phyloP scores from a whole-genome alignment of 2,888 invertebrate species.

The Miltochrista miniata region DNA sequence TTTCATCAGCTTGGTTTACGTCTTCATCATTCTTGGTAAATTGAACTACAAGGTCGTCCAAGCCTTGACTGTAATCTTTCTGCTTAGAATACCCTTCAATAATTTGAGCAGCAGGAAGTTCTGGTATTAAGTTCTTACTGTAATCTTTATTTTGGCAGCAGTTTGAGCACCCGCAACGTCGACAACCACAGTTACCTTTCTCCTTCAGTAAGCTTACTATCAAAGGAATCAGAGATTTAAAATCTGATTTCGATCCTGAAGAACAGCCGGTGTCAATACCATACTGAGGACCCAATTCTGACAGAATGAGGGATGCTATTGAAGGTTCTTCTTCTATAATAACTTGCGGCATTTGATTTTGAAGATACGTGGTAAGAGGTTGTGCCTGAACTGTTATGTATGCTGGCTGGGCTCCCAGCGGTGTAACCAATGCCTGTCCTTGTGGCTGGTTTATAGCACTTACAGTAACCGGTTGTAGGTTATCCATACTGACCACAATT shows the following conservation, averaged over 20 bases:
- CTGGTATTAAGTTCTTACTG: constrained; percentile 18
- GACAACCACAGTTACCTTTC: constrained; percentile 48
- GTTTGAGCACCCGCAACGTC: constrained; percentile 43
- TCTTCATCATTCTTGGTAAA: constrained; percentile 5
- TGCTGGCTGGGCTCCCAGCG: constrained; percentile 32
- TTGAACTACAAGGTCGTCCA: constrained; percentile 1
- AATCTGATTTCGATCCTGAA: constrained; percentile 46
- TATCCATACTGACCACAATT: constrained; percentile 6
- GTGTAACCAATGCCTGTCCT: constrained; percentile 22
- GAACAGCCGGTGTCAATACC: constrained; percentile 24
- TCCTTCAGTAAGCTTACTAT: constrained; percentile 66
- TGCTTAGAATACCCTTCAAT: constrained; percentile 51
- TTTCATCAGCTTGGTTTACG: constrained; percentile 14
- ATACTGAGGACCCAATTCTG: constrained; percentile 34
- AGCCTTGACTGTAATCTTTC: constrained; percentile 39
- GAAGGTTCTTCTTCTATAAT: constrained; percentile 32
- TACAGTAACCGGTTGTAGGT: constrained; percentile 7
- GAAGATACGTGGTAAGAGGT: constrained; percentile 17
- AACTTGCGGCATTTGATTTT: constrained; percentile 23
- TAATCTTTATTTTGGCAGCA: constrained; percentile 12
- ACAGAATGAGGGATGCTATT: constrained; percentile 37
- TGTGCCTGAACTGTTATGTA: constrained; percentile 42
- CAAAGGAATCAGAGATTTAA: constrained; percentile 65
- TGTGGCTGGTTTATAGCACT: constrained; percentile 13
- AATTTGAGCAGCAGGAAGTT: constrained; percentile 41